Percentiles rank a stretch among this genome's conserved stretches.
Conservation (phyloP, 2,888 invertebrate species). For the Tiliacea citrago region DNA sequence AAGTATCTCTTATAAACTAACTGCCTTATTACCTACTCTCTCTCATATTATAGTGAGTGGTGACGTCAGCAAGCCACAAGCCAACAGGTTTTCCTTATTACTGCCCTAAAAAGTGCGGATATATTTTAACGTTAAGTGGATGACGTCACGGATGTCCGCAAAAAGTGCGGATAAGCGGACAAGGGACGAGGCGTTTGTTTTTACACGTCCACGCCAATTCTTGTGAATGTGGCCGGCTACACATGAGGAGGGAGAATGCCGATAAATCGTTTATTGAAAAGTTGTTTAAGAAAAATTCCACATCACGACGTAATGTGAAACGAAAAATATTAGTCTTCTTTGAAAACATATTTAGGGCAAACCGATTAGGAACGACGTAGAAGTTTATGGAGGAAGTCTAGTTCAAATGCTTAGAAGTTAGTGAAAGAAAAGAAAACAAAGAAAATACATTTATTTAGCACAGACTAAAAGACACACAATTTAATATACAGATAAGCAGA, state of each 20-base stretch:
- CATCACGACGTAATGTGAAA: neutral
- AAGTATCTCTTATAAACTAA: neutral
- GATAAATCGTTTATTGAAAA: conserved; percentile 32
- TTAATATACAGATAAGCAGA: too few species aligned
- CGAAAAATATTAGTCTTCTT: neutral
- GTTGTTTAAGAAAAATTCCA: too few species aligned
- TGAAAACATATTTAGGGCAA: neutral
- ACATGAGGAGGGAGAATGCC: conserved; percentile 62
- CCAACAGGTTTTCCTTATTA: conserved; percentile 66
- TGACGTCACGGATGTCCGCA: conserved; percentile 74
- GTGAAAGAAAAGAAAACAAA: too few species aligned
- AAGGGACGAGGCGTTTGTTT: conserved; percentile 77
- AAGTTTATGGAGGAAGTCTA: neutral
- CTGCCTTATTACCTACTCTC: neutral
- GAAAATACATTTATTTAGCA: too few species aligned
- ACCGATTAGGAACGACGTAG: neutral
- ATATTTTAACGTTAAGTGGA: conserved; percentile 77
- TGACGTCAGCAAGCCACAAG: conserved; percentile 39
- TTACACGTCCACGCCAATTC: conserved; percentile 80
- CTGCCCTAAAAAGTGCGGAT: conserved; percentile 61
- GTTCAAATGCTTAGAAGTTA: neutral
- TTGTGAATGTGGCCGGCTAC: conserved; percentile 58
- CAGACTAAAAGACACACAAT: too few species aligned
- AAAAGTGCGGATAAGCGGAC: conserved; percentile 76
- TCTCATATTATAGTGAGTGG: conserved; percentile 53